Base-by-base conservation (phyloP, 2,113 vertebrate species). In the Sorex araneus region DNA sequence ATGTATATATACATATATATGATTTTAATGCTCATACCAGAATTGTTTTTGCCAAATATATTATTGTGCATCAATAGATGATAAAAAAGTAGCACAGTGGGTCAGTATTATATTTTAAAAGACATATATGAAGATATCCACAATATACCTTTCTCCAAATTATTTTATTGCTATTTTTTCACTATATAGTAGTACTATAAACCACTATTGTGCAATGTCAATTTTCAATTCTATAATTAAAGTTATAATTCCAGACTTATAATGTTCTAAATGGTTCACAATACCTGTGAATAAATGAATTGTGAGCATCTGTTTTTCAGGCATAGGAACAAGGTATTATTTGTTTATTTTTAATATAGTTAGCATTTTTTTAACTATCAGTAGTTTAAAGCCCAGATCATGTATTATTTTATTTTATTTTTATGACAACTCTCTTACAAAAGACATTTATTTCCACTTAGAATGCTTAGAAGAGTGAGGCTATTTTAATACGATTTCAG, bases 311-410 rank as follows among this genome's bases (percentile, higher is more conserved):
- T 90, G 78, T 85, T 75, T 78, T 23, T 74, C 12, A 78, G 8
- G 23, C 13, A 12, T 13, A 12, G 19, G 2, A 2, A 36, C 6
- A 60, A 36, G 15, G 28, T 45, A 19, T 54, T 87, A 23, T 84
- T 80, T 71, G 32, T n/a, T 43, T 84, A 54, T 79, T 3, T 81
- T 89, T 91, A 81, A 11, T 77, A 5, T 36, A 70, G 18, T 80
- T 75, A 71, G 2, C 8, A 45, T 47, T 86, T 77, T 47, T 64
- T 80, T 74, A 83, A 40, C 43, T 43, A 25, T 43, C 70, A 74
- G 50, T 15, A 57, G 50, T 28, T 54, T 8, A 78, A 70, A 75
- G 28, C 3, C 40, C 4, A 84, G 16, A 16, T 6, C 36, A 6
- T 63, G 5, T 13, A 79, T 86, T 83, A 74, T 54, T 84, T 82